Evolutionary conservation across 2,113 vertebrate genomes (phyloP), one percentile per base, ranked within the genome.

Genomic region (Chloroceryle aenea): DNA sequence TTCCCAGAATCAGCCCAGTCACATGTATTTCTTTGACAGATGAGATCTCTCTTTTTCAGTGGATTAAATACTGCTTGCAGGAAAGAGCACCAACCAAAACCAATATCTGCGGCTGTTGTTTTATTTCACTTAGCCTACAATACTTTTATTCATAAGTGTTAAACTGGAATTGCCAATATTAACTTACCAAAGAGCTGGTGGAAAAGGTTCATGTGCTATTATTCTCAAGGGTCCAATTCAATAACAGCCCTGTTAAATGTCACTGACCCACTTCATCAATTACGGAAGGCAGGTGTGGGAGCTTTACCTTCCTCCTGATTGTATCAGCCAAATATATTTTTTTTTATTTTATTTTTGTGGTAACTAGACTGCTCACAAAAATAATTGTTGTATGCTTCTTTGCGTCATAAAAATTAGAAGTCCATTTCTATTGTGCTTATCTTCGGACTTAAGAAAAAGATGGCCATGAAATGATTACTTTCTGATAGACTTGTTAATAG

Each of bases 201-300:
- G 92, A 80, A 94, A 89, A 95, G 66, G 78, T 95, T 96, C 96
- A 95, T 89, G 73, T 87, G 89, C 71, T 94, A 68, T 74, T 94
- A 93, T 95, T 84, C 96, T 93, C 97, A 64, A 83, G 95, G 92
- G 97, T 29, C 91, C 90, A 91, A 97, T 95, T 85, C 81, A 93
- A 48, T 85, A 25, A 43, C 71, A 92, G 79, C 66, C 85, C 97
- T 97, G 95, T 85, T 86, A 97, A 97, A 98, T 97, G 95, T 98
- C 97, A 98, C 78, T 80, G 91, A 90, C 84, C 94, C 90, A 97
- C 93, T 96, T 96, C 97, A 97, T 97, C 97, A 95, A 90, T 97
- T 96, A 94, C 95, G 48, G 26, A 81, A 83, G 76, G 64, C 93
- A 96, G 79, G 84, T 17, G 7, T 96, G 87, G 81, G 81, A 96